These are phyloP conservation scores for Taenaris catops DNA, from an alignment of 2,888 invertebrate genomes.

Conservation along the genomic window DNA sequence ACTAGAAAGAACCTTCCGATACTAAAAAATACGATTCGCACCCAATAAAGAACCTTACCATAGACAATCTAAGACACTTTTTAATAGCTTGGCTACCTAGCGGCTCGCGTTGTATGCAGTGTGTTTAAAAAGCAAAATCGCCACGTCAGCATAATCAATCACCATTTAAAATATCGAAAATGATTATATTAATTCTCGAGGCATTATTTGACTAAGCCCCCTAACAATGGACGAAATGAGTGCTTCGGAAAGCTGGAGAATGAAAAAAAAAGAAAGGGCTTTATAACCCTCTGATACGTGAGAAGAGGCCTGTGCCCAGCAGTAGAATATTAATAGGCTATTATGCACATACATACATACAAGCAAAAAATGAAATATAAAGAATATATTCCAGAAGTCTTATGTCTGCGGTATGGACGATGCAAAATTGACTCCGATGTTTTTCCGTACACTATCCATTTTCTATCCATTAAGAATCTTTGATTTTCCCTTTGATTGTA, in stretches of 20 bases:
- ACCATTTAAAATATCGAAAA: slow-evolving; percentile 68
- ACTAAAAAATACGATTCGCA: slow-evolving; percentile 6
- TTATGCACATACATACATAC: no score
- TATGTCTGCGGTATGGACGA: slow-evolving; percentile 43
- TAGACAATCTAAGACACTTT: slow-evolving; percentile 32
- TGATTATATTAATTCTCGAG: slow-evolving; percentile 72
- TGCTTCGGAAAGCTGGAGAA: slow-evolving; percentile 49
- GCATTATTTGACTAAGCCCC: slow-evolving; percentile 72
- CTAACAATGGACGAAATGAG: slow-evolving; percentile 61
- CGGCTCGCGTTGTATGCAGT: slow-evolving; percentile 5
- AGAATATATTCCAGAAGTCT: slow-evolving; percentile 26
- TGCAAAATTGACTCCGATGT: slow-evolving; percentile 64
- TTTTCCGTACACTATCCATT: slow-evolving; percentile 62
- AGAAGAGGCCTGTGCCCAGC: no score
- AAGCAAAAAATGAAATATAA: no score
- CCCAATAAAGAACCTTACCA: slow-evolving; percentile 31
- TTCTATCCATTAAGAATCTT: slow-evolving; percentile 68
- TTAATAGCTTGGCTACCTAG: slow-evolving; percentile 13
- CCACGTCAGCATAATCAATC: slow-evolving; percentile 73
- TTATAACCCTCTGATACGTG: no score
- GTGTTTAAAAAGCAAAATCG: slow-evolving; percentile 33
- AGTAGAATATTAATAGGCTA: no score
- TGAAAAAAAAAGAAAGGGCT: slow-evolving; percentile 36
- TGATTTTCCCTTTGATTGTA: slow-evolving; percentile 61
- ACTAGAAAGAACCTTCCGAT: slow-evolving; percentile 13